phyloP scores from a whole-genome alignment of 2,113 vertebrate species.

The Lontra canadensis region DNA sequence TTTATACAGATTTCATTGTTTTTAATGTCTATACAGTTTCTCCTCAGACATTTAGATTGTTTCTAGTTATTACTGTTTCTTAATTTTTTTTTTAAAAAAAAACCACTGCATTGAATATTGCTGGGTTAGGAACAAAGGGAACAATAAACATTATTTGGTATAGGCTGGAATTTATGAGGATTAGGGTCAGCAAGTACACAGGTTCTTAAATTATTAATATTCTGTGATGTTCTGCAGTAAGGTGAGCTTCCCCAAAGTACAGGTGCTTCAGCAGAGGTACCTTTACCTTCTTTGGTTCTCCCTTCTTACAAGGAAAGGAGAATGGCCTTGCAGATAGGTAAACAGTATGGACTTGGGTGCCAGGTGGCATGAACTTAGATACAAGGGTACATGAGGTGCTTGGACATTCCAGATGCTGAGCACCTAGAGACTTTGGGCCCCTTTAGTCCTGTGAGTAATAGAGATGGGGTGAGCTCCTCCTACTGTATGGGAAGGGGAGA shows the following conservation, averaged over 20 bases:
- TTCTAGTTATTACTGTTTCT: not conserved
- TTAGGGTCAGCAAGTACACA: not conserved
- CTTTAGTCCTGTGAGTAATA: not conserved
- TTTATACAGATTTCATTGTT: not conserved
- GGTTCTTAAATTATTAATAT: not conserved
- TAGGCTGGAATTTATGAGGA: not conserved
- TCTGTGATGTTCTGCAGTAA: not conserved
- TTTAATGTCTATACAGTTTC: slow-evolving; percentile 10
- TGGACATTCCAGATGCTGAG: not conserved
- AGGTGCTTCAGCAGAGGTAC: not conserved
- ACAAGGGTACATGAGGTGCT: not conserved
- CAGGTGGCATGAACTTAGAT: not conserved
- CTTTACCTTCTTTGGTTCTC: not conserved
- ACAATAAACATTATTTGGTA: not conserved
- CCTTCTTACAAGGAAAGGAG: not conserved
- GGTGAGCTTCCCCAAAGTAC: not conserved
- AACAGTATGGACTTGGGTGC: not conserved
- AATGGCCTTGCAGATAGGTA: not conserved
- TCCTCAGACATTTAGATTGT: not conserved
- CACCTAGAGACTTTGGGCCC: not conserved
- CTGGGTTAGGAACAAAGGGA: not conserved
- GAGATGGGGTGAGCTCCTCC: not conserved
- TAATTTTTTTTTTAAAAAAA: not conserved
- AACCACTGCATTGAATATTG: not conserved
- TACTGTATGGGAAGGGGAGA: not conserved